Evolutionary conservation across 2,888 invertebrate genomes (phyloP).

Genomic region (Conops quadrifasciatus): DNA sequence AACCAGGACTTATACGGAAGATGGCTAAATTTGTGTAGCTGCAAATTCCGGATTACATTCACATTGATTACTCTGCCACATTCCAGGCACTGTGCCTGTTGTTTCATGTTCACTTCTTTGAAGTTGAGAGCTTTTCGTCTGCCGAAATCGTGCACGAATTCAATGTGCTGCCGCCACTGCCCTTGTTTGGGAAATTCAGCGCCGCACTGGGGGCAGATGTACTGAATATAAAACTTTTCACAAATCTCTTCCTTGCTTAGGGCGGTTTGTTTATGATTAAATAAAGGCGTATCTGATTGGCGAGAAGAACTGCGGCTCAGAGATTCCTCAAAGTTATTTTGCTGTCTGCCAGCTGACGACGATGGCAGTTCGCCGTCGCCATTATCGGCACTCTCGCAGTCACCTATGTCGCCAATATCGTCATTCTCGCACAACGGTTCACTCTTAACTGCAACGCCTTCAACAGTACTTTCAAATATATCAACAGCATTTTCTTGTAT

Average conservation of each 20-base stretch:
- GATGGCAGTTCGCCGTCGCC: conserved; percentile 29
- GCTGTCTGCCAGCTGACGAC: conserved; percentile 3
- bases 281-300: conserved; percentile 38
- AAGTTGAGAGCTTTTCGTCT: conserved; percentile 56
- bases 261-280: not conserved
- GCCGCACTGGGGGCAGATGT: conserved; percentile 57
- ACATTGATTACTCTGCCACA: conserved; percentile 53
- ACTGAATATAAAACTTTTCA: conserved; percentile 56
- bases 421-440: conserved; percentile 47
- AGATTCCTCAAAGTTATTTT: conserved; percentile 44
- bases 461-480: conserved; percentile 42
- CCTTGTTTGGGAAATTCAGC: conserved; percentile 54
- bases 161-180: conserved; percentile 59
- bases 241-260: conserved; percentile 45
- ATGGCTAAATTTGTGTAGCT: conserved; percentile 57
- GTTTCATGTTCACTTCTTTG: conserved; percentile 49
- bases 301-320: conserved; percentile 44
- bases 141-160: conserved; percentile 57
- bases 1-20: conserved; percentile 55
- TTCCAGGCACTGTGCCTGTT: conserved; percentile 51
- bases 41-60: conserved; percentile 52
- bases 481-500: conserved; percentile 47
- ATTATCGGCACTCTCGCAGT: conserved; percentile 42
- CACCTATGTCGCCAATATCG: no score
- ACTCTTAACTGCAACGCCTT: conserved; percentile 50